These are phyloP conservation scores for Geodia barretti DNA, from an alignment of 37 sponge, comb jelly and placozoan species.

Conservation along the genomic window DNA sequence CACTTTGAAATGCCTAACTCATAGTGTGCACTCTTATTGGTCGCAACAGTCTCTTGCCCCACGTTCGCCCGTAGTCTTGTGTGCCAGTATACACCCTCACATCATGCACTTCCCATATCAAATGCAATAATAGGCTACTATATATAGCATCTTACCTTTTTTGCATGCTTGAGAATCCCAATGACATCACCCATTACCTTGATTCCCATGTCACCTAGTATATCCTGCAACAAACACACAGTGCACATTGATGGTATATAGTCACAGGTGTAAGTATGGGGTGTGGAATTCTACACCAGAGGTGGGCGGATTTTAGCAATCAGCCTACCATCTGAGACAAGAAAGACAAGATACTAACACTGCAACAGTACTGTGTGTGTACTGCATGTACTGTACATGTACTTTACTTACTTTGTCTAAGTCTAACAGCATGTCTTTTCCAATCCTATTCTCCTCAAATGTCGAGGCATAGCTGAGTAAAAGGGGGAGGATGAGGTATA, in stretches of 20 bases:
- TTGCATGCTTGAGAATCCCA: constrained; percentile 92
- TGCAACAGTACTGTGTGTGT: too few relatives aligned
- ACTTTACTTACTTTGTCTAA: constrained; percentile 51
- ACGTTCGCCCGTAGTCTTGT: too few relatives aligned
- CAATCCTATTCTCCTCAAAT: constrained; percentile 89
- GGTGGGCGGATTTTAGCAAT: not conserved
- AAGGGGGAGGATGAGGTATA: not conserved
- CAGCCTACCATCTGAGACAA: too few relatives aligned
- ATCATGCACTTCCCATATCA: too few relatives aligned
- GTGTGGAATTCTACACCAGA: not conserved
- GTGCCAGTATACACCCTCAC: too few relatives aligned
- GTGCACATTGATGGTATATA: not conserved
- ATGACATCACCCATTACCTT: constrained; percentile 93
- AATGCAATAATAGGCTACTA: too few relatives aligned
- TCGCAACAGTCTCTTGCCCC: too few relatives aligned
- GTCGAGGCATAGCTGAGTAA: constrained; percentile 61
- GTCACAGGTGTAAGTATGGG: not conserved
- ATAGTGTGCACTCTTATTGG: too few relatives aligned
- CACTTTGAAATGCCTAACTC: too few relatives aligned
- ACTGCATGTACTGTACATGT: too few relatives aligned
- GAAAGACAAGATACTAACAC: too few relatives aligned
- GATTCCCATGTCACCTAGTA: constrained; percentile 93
- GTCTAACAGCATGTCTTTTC: constrained; percentile 73
- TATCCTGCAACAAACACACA: constrained; percentile 61
- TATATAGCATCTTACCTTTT: constrained; percentile 73